A percentile compares a stretch with the other conserved stretches of the same genome.
These are phyloP conservation scores for Pteropus rufus DNA, from an alignment of 2,797 vertebrate genomes.

Conservation along the genomic window DNA sequence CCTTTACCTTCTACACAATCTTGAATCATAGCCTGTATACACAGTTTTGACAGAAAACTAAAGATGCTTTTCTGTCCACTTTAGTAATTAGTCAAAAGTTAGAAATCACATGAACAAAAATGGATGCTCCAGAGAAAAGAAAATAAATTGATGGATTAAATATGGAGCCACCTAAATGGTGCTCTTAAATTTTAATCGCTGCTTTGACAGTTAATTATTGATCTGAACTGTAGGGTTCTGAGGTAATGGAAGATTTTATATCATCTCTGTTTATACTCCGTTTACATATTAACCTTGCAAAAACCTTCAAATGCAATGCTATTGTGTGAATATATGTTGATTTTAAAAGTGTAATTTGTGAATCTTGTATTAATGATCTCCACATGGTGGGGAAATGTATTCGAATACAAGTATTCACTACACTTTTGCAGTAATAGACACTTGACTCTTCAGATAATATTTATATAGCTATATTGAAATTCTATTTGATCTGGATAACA, in stretches of 20 bases:
- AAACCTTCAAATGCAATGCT: conserved; percentile 70
- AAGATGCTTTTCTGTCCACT: neutral
- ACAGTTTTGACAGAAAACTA: neutral
- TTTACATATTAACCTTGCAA: conserved; percentile 65
- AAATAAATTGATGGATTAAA: neutral
- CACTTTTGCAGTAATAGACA: neutral
- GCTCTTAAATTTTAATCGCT: neutral
- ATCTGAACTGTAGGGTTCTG: neutral
- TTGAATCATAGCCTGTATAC: too few species aligned
- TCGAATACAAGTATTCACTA: neutral
- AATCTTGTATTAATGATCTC: conserved; percentile 77
- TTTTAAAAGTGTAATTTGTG: conserved; percentile 75
- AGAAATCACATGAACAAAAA: neutral
- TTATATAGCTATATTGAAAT: neutral
- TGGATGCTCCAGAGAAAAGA: neutral
- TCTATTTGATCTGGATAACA: neutral
- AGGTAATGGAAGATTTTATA: neutral
- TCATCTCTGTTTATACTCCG: conserved; percentile 45
- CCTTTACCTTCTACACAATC: too few species aligned
- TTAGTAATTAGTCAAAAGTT: neutral
- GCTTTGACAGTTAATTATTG: conserved; percentile 35
- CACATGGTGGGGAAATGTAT: conserved; percentile 46
- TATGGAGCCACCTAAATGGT: neutral
- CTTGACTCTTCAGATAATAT: neutral
- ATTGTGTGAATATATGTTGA: conserved; percentile 64